Conservation (phyloP, 2,888 invertebrate species). For the Drosophila siamana region DNA sequence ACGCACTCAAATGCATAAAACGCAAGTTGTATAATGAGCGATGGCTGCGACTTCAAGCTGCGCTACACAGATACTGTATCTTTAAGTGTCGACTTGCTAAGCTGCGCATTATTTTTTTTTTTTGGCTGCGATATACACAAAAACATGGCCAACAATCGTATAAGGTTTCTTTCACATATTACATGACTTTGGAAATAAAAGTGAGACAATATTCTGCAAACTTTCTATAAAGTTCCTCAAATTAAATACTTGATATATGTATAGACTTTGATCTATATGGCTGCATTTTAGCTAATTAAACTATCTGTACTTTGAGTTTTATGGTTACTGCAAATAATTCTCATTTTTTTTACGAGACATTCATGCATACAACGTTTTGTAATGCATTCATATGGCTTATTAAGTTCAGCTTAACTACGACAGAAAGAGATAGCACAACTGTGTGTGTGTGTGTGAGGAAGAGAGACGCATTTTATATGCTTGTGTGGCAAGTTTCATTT, state of each 20-base stretch:
- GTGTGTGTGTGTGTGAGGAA: background rate
- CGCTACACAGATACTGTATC: conserved; percentile 7
- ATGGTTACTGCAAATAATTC: background rate
- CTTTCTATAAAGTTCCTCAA: too few species aligned
- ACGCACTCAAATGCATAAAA: conserved; percentile 2
- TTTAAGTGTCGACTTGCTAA: background rate
- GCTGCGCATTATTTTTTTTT: background rate
- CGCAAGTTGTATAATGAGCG: conserved; percentile 38
- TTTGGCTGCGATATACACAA: too few species aligned
- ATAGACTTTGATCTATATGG: too few species aligned
- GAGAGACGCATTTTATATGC: conserved; percentile 9
- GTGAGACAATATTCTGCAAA: too few species aligned
- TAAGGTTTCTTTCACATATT: too few species aligned
- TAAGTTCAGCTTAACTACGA: conserved; percentile 2
- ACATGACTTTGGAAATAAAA: too few species aligned
- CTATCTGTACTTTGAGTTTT: background rate
- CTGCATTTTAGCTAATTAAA: too few species aligned
- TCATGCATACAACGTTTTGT: conserved; percentile 2
- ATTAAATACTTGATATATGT: too few species aligned
- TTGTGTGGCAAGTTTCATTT: conserved; percentile 39
- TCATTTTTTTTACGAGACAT: conserved; percentile 8
- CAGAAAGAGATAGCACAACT: background rate
- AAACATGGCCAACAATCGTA: too few species aligned
- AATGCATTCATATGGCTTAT: conserved; percentile 23
- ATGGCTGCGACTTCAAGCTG: conserved; percentile 5